Percentiles rank a stretch among this genome's conserved stretches.
Conservation (phyloP, 2,113 vertebrate genomes). For the Chaetops frenatus region DNA sequence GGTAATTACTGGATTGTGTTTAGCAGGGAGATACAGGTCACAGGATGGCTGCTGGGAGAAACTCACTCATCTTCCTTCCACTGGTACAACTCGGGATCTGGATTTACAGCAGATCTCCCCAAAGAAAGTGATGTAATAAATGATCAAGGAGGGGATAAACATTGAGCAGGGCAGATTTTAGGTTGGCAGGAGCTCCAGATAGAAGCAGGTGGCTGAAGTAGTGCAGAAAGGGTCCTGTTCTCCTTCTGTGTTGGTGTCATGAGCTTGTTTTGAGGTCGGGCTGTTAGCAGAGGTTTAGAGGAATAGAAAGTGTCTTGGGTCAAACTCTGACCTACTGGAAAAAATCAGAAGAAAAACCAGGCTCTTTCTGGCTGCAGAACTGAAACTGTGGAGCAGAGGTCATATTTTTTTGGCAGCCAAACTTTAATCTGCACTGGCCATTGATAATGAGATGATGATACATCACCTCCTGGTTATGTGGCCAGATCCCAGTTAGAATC, state of each 20-base stretch:
- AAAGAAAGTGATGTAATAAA: neutral
- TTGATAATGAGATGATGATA: neutral
- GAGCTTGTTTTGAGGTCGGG: neutral
- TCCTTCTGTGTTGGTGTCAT: neutral
- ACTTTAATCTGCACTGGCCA: neutral
- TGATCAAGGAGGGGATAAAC: neutral
- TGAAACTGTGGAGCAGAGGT: slow-evolving; percentile 11
- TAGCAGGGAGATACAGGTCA: neutral
- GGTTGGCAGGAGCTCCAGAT: neutral
- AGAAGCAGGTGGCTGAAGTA: neutral
- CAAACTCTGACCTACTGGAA: slow-evolving; percentile 7
- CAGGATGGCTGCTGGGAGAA: neutral
- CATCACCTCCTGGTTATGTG: neutral
- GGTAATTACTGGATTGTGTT: slow-evolving; percentile 35
- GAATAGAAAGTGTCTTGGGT: slow-evolving; percentile 10
- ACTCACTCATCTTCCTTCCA: neutral
- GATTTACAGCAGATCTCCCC: neutral
- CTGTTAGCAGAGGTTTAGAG: neutral
- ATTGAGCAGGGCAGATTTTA: neutral
- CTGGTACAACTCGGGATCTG: neutral
- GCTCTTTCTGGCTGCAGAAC: neutral
- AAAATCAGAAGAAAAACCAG: neutral
- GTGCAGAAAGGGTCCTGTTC: neutral
- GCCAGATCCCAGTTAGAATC: neutral
- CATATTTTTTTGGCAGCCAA: neutral